phyloP scores from a whole-genome alignment of 2,113 vertebrate species.

The Spizaetus ornatus region DNA sequence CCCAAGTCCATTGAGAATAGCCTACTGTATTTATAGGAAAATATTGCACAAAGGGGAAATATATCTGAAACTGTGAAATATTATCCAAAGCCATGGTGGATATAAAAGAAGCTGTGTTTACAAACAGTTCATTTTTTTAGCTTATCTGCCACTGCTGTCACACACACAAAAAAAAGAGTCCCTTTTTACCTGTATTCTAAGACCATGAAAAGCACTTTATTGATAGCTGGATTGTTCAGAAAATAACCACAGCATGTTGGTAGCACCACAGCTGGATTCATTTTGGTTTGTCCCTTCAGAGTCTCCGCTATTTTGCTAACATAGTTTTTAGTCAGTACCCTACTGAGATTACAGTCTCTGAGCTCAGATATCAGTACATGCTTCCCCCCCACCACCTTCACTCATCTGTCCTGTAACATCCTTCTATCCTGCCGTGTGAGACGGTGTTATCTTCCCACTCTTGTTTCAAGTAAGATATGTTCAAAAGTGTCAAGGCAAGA shows the following conservation, averaged over 20 bases:
- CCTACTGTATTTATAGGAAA: not conserved
- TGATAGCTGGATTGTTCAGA: not conserved
- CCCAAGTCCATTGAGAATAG: not conserved
- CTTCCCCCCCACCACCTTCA: not conserved
- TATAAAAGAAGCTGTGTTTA: not conserved
- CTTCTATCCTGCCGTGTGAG: not conserved
- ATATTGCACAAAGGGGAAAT: not conserved
- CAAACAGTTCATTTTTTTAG: not conserved
- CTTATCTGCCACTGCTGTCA: not conserved
- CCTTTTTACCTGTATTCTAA: not conserved
- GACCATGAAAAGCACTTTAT: not conserved
- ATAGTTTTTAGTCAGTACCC: not conserved
- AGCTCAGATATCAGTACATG: not conserved
- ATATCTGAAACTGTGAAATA: not conserved
- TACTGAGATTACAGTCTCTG: not conserved
- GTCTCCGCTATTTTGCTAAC: not conserved
- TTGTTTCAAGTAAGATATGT: not conserved
- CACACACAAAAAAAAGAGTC: no score
- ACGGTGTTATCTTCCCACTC: not conserved
- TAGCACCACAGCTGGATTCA: not conserved
- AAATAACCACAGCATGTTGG: not conserved
- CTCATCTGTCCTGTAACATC: not conserved
- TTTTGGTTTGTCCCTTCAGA: not conserved
- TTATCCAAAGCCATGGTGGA: not conserved
- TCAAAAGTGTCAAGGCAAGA: not conserved